A percentile compares a stretch with the other conserved stretches of the same genome.
Conservation (phyloP, 2,888 invertebrate species). For the Poecilus cupreus region DNA sequence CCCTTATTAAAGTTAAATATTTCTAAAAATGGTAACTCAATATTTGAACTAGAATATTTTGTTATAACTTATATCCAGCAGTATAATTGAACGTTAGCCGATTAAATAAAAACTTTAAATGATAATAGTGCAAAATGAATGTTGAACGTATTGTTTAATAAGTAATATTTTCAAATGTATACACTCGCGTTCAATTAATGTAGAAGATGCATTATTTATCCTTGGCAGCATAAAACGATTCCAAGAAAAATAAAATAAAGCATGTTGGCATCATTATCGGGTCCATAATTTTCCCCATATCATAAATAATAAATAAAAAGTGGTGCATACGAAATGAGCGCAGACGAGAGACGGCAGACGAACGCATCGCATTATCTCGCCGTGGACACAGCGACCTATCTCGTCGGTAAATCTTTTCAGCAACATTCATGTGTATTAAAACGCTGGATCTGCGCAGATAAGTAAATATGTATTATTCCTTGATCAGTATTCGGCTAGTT, state of each 20-base stretch:
- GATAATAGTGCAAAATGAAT: too few relatives aligned
- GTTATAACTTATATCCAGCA: too few relatives aligned
- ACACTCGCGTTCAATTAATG: slow-evolving; percentile 27
- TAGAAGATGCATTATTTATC: slow-evolving; percentile 31
- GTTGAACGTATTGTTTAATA: neutral
- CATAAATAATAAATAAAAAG: slow-evolving; percentile 53
- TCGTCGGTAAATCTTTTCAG: slow-evolving; percentile 53
- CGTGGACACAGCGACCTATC: slow-evolving; percentile 34
- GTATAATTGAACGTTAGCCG: too few relatives aligned
- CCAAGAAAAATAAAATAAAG: slow-evolving; percentile 36
- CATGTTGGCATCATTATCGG: slow-evolving; percentile 37
- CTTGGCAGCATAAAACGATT: neutral
- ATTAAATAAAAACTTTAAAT: too few relatives aligned
- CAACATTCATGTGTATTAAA: slow-evolving; percentile 52
- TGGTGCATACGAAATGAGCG: slow-evolving; percentile 42
- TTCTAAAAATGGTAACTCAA: too few relatives aligned
- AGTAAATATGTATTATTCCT: slow-evolving; percentile 60
- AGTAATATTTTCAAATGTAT: slow-evolving; percentile 15
- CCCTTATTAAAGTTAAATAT: too few relatives aligned
- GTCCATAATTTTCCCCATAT: slow-evolving; percentile 46
- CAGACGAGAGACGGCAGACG: neutral
- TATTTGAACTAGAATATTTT: too few relatives aligned
- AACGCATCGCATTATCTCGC: neutral
- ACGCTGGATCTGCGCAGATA: slow-evolving; percentile 49
- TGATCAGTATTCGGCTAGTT: slow-evolving; percentile 59